Conservation (phyloP, 2,797 vertebrate species). For the Loris lydekkerianus region DNA sequence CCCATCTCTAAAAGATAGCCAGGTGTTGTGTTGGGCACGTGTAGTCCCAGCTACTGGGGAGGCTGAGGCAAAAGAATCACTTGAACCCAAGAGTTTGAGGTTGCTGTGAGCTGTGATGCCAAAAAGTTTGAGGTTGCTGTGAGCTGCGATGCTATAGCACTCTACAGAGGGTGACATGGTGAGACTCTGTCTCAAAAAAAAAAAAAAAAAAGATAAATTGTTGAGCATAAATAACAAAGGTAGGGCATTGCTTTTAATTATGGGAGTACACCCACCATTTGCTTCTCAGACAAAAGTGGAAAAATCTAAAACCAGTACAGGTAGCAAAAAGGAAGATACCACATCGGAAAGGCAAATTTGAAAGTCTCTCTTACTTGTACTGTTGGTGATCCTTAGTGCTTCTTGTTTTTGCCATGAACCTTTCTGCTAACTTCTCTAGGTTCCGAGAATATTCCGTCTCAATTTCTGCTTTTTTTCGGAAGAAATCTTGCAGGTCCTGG, state of each 20-base stretch:
- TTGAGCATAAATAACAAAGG: not conserved
- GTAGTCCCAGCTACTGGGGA: too few species aligned
- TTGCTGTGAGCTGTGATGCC: too few species aligned
- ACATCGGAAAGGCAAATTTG: not conserved
- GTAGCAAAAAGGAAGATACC: not conserved
- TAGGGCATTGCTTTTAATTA: not conserved
- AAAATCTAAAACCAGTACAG: not conserved
- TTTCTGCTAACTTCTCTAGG: conserved; percentile 97
- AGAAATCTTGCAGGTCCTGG: conserved; percentile 99
- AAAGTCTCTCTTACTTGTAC: conserved; percentile 93
- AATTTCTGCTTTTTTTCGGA: conserved; percentile 99
- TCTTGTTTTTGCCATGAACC: conserved; percentile 99
- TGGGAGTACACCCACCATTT: not conserved
- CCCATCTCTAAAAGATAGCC: too few species aligned
- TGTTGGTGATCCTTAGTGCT: conserved; percentile 99
- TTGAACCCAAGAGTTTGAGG: too few species aligned
- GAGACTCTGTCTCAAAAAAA: too few species aligned
- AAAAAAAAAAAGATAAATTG: not conserved
- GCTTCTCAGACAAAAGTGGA: not conserved
- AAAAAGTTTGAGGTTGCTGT: too few species aligned
- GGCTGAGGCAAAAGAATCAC: too few species aligned
- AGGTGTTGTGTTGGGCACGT: too few species aligned
- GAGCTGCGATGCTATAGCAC: too few species aligned
- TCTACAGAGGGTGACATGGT: too few species aligned
- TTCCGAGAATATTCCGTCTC: conserved; percentile 99